A percentile compares a stretch with the other conserved stretches of the same genome.
Evolutionary conservation across 2,113 vertebrate species (phyloP).

Genomic region (Gobio gobio): DNA sequence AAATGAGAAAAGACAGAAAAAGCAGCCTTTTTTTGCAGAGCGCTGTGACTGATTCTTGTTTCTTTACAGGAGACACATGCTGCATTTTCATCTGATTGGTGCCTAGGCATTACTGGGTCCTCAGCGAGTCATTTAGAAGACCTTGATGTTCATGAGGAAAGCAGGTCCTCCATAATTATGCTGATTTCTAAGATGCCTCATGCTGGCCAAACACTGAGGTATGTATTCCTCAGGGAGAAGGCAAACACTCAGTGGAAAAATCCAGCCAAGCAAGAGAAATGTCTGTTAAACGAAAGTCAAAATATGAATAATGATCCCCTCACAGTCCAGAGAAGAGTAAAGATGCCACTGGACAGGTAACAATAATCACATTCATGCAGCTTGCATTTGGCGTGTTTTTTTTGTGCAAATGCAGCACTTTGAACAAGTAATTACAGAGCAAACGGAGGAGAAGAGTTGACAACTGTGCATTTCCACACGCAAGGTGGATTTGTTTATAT

Average conservation of each 20-base stretch:
- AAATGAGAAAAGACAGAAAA: not conserved
- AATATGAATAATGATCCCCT: not conserved
- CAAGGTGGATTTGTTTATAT: conserved; percentile 71
- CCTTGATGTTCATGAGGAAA: not conserved
- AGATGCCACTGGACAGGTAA: conserved; percentile 17
- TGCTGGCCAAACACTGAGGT: not conserved
- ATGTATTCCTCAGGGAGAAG: not conserved
- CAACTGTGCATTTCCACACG: conserved; percentile 65
- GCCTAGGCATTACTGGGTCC: not conserved
- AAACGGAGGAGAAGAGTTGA: conserved; percentile 60
- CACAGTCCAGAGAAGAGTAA: not conserved
- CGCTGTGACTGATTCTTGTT: not conserved
- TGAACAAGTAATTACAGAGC: not conserved
- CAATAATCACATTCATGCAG: conserved; percentile 52
- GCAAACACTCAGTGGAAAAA: not conserved
- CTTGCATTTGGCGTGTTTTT: conserved; percentile 26
- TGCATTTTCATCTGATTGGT: not conserved
- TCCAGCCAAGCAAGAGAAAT: not conserved
- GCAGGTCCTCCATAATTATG: not conserved
- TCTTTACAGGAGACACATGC: not conserved
- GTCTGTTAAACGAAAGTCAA: not conserved
- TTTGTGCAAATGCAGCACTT: conserved; percentile 28
- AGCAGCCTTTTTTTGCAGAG: not conserved
- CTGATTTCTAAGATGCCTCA: not conserved
- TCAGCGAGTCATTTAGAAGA: conserved; percentile 3